phyloP scores from a whole-genome alignment of 2,113 vertebrate species.

The Chitala chitala region DNA sequence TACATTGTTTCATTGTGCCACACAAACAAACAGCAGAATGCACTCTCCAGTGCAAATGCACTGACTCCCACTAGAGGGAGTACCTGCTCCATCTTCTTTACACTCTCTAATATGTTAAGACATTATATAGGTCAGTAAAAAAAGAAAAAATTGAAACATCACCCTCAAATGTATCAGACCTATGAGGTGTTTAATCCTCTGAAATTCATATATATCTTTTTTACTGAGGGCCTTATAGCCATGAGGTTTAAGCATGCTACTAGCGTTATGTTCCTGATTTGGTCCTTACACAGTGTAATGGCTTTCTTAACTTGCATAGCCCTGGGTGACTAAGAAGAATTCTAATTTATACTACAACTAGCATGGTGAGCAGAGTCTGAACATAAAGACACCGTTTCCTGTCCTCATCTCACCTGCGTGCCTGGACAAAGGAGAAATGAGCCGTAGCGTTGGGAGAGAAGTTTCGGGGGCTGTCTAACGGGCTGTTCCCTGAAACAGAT shows the following conservation, averaged over 20 bases:
- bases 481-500: constrained; percentile 76
- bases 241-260: too few relatives aligned
- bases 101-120: background rate
- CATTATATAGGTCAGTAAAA: background rate
- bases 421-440: constrained; percentile 75
- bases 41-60: background rate
- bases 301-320: too few relatives aligned
- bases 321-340: too few relatives aligned
- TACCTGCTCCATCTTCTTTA: background rate
- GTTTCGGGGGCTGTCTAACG: constrained; percentile 86
- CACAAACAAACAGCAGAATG: background rate
- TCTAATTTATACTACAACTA: too few relatives aligned
- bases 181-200: too few relatives aligned
- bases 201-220: too few relatives aligned
- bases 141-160: background rate
- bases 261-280: too few relatives aligned
- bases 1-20: background rate
- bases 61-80: background rate
- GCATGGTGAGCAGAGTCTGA: background rate
- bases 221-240: too few relatives aligned
- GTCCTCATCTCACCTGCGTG: constrained; percentile 72
- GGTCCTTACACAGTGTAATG: too few relatives aligned
- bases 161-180: too few relatives aligned
- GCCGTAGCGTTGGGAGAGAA: constrained; percentile 72
- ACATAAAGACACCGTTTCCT: background rate